These are phyloP conservation scores for Drosophila serrata DNA, from an alignment of 1,140 invertebrate genomes.

Conservation along the genomic window DNA sequence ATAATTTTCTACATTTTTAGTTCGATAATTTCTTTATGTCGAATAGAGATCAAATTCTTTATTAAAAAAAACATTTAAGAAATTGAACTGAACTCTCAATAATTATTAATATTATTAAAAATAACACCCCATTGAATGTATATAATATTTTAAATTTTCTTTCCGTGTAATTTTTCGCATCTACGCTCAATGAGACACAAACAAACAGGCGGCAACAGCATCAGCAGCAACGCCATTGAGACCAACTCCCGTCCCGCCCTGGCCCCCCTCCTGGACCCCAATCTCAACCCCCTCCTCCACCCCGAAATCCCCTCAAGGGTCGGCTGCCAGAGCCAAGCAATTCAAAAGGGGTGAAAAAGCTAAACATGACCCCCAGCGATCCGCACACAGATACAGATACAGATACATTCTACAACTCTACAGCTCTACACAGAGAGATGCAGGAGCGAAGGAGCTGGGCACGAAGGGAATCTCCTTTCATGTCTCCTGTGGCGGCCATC, in stretches of 20 bases:
- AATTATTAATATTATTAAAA: not conserved
- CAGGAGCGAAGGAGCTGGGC: slow-evolving; percentile 12
- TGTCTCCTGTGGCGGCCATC: slow-evolving; percentile 71
- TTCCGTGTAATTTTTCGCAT: slow-evolving; percentile 9
- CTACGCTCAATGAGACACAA: slow-evolving; percentile 79
- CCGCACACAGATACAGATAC: slow-evolving; percentile 45
- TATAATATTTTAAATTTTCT: not conserved
- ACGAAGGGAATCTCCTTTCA: slow-evolving; percentile 31
- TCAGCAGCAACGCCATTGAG: slow-evolving; percentile 44
- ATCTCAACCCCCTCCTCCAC: not conserved
- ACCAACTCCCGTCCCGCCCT: slow-evolving; percentile 17
- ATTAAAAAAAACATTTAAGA: not conserved
- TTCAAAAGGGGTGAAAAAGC: slow-evolving; percentile 76
- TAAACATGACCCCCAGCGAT: slow-evolving; percentile 78
- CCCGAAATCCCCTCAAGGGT: slow-evolving; percentile 59
- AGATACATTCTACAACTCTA: slow-evolving; percentile 15
- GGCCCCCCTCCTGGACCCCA: not conserved
- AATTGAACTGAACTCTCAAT: not conserved
- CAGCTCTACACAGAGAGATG: too few relatives aligned
- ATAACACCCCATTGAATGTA: not conserved
- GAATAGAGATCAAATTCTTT: too few relatives aligned
- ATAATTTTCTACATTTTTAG: too few relatives aligned
- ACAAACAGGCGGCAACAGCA: slow-evolving; percentile 68
- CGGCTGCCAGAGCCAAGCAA: slow-evolving; percentile 70
- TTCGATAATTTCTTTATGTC: too few relatives aligned